A percentile compares a stretch with the other conserved stretches of the same genome.
Conservation (phyloP, 2,797 vertebrate species). For the Bothrops alternatus region DNA sequence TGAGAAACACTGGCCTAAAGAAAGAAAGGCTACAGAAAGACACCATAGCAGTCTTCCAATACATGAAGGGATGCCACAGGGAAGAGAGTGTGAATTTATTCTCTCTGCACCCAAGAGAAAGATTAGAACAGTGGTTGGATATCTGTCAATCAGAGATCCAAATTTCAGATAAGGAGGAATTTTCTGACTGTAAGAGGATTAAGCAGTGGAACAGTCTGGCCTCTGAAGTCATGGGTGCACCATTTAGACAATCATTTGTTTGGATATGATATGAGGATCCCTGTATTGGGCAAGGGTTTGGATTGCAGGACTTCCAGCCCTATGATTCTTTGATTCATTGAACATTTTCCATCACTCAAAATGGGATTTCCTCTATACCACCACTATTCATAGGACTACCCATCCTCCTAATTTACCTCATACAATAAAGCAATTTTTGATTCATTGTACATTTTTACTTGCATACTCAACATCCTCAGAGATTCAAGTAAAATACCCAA, state of each 20-base stretch:
- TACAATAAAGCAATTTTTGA: not conserved
- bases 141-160: not conserved
- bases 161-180: not conserved
- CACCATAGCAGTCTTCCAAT: not conserved
- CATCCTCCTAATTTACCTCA: not conserved
- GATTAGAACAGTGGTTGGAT: not conserved
- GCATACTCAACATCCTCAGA: not conserved
- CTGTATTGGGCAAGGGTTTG: not conserved
- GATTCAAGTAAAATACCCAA: not conserved
- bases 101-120: not conserved
- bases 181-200: not conserved
- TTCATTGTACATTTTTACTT: not conserved
- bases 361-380: not conserved
- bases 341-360: not conserved
- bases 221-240: not conserved
- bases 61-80: not conserved
- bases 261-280: not conserved
- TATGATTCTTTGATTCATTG: not conserved
- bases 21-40: not conserved
- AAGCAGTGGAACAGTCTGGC: not conserved
- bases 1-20: too few species aligned
- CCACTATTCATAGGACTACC: not conserved
- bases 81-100: not conserved
- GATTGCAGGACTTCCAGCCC: not conserved
- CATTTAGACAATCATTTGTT: not conserved